Base-by-base conservation (phyloP, 1,140 invertebrate genomes). In the Drosophila simulans region DNA sequence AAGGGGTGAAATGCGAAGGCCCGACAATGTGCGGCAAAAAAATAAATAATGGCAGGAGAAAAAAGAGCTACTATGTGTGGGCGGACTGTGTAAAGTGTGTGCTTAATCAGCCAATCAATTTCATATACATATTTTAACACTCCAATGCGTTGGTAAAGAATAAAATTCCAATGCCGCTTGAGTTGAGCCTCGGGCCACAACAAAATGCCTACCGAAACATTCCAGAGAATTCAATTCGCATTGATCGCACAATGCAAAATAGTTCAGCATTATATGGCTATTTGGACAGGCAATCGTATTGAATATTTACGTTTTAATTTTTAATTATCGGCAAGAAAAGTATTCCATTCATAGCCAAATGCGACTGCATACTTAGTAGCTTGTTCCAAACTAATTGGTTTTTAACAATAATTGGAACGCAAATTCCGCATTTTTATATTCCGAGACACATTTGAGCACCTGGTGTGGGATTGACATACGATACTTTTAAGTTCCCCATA, bases 31-130 rank as follows among this genome's bases (percentile, higher is more conserved):
- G 42, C 40, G 54, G 43, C 10, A 39, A 40, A 42, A 62, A 34
- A 60, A 43, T 35, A 42, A 34, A 66, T 35, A 68, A 64, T 52
- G 17, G 46, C 13, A n/a, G 25, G 59, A 43, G 49, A 25, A 56
- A 13, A 62, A 43, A 52, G 53, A 53, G 13, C 43, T 20, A 27
- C 45, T 25, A 20, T 51, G 20, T 45, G 35, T 65, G 63, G 70
- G 55, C 25, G 48, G 22, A 27, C 22, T 60, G 59, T 68, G 54
- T 58, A 70, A 70, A 70, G 53, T 66, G 48, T 55, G 77, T 55
- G 84, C 78, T 79, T 89, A 88, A 88, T 88, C 84, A 88, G 71
- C 84, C 83, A 89, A 88, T 88, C 83, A 89, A 83, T 89, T 88
- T 69, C 76, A 72, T 79, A 88, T 71, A 82, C 79, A 86, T 83